Evolutionary conservation across 92 coral and sea anemone genomes (phyloP).

Genomic region (Epizoanthus fatuus): DNA sequence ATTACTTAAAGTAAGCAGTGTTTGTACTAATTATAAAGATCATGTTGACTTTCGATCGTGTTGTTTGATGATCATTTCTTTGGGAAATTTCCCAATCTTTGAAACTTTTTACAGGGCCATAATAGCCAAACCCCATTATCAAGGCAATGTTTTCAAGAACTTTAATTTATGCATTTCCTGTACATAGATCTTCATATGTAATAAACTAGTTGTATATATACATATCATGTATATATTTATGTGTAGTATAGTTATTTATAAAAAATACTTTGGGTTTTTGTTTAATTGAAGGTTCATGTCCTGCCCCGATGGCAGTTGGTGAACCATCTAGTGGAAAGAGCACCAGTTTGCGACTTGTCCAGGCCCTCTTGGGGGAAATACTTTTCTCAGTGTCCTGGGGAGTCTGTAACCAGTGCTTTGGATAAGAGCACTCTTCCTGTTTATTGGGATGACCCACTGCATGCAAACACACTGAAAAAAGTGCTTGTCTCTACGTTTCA

Average conservation of each 20-base stretch:
- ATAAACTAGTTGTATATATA: neutral
- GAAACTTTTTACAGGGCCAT: no score
- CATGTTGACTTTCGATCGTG: no score
- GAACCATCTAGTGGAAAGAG: constrained; percentile 55
- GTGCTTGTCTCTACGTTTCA: constrained; percentile 45
- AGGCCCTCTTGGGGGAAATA: constrained; percentile 2
- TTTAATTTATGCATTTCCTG: no score
- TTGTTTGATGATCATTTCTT: no score
- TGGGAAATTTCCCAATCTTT: no score
- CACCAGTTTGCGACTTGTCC: constrained; percentile 2
- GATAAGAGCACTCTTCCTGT: constrained; percentile 45
- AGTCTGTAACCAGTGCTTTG: constrained; percentile 32
- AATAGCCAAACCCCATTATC: no score
- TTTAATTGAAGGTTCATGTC: constrained; percentile 35
- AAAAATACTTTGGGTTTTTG: no score
- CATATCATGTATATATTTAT: neutral
- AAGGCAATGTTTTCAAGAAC: no score
- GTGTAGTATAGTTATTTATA: neutral
- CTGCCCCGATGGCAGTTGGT: constrained; percentile 59
- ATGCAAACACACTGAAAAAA: constrained; percentile 50
- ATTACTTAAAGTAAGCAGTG: no score
- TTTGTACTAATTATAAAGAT: no score
- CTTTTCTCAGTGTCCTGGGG: constrained; percentile 54
- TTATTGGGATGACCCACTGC: constrained; percentile 59
- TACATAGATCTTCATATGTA: no score